Evolutionary conservation across 2,113 vertebrate species (phyloP).

Genomic region (Grallaria varia): DNA sequence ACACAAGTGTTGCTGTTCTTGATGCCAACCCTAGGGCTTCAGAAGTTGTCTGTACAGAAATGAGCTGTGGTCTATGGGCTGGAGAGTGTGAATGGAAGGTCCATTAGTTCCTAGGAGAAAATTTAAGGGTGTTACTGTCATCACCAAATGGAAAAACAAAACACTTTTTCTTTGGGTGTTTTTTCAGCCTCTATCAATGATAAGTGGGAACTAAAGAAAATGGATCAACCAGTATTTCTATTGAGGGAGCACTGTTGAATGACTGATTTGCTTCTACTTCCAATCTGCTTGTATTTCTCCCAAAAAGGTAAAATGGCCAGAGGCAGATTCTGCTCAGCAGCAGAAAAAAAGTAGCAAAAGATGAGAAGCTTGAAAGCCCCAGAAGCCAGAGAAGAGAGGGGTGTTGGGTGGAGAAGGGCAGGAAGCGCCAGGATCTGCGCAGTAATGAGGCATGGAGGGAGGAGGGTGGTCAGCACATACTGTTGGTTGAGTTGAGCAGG

Average conservation of each 20-base stretch:
- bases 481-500: rapidly evolving
- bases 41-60: not conserved
- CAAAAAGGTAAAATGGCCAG: not conserved
- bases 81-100: not conserved
- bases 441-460: not conserved
- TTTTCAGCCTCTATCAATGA: not conserved
- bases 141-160: not conserved
- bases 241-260: not conserved
- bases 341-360: not conserved
- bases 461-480: not conserved
- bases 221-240: not conserved
- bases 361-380: not conserved
- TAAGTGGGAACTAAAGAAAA: not conserved
- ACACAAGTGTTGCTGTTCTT: not conserved
- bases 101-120: not conserved
- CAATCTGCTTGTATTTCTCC: not conserved
- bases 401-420: not conserved
- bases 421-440: rapidly evolving
- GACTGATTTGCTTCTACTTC: not conserved
- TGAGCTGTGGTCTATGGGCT: not conserved
- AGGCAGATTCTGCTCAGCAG: not conserved
- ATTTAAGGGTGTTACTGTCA: not conserved
- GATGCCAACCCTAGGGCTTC: not conserved
- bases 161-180: not conserved
- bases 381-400: not conserved